Conservation (phyloP, 2,888 invertebrate species). For the Latrodectus hesperus region DNA sequence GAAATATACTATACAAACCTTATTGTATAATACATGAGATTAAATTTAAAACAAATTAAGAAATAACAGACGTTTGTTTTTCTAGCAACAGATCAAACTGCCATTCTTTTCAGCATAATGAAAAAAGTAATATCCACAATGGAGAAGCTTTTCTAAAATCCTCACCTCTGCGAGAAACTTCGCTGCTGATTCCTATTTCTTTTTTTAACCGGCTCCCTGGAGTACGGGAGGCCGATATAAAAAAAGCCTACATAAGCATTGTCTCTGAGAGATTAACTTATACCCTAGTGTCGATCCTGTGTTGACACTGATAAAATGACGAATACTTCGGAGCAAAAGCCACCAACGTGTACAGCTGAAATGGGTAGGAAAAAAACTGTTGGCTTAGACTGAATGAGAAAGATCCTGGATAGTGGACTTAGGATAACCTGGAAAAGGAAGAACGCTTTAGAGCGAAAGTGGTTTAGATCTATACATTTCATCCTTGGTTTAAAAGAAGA, state of each 20-base stretch:
- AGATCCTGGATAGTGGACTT: slow-evolving; percentile 23
- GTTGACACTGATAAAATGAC: slow-evolving; percentile 57
- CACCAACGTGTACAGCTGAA: slow-evolving; percentile 23
- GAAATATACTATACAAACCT: too few species aligned
- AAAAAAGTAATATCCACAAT: neutral
- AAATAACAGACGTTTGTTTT: too few species aligned
- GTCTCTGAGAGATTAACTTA: slow-evolving; percentile 47
- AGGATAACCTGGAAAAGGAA: neutral
- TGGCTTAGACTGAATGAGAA: slow-evolving; percentile 23
- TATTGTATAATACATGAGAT: too few species aligned
- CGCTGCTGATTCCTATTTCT: neutral
- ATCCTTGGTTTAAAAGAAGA: neutral
- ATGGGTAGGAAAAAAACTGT: slow-evolving; percentile 17
- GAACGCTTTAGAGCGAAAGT: neutral
- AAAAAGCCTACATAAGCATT: slow-evolving; percentile 36
- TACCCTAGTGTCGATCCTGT: slow-evolving; percentile 42
- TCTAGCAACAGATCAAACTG: too few species aligned
- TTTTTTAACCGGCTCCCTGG: slow-evolving; percentile 30
- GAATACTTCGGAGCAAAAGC: slow-evolving; percentile 26
- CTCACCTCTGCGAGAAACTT: neutral
- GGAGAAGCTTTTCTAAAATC: neutral
- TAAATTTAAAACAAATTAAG: too few species aligned
- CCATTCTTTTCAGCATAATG: neutral
- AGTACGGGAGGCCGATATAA: slow-evolving; percentile 22
- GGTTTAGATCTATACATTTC: neutral